phyloP scores from a whole-genome alignment of 2,888 invertebrate genomes.

The Epirrhoe alternata region DNA sequence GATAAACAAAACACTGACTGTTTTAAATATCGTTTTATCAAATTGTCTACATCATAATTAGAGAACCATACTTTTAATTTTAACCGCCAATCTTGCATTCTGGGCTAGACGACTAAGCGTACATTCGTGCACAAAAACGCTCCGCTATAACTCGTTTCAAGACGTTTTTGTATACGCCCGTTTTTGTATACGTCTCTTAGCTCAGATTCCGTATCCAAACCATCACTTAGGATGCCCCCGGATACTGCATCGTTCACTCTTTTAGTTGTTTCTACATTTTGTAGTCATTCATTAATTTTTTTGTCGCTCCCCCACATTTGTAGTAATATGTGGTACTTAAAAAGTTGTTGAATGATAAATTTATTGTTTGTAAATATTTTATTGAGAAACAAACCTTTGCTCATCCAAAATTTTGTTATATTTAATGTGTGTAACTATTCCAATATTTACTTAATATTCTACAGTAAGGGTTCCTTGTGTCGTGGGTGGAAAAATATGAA shows the following conservation, averaged over 20 bases:
- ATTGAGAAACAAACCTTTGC: no score
- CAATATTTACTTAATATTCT: no score
- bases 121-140: conserved; percentile 34
- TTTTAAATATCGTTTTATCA: not conserved
- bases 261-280: not conserved
- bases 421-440: no score
- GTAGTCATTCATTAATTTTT: no score
- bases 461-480: not conserved
- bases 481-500: not conserved
- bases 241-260: not conserved
- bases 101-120: conserved; percentile 32
- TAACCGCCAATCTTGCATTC: conserved; percentile 20
- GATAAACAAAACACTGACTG: not conserved
- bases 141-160: conserved; percentile 38
- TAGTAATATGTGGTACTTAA: no score
- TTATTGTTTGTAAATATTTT: no score
- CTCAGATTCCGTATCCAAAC: conserved; percentile 46
- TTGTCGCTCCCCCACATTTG: no score
- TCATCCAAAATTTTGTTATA: no score
- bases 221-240: conserved; percentile 37
- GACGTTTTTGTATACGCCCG: conserved; percentile 45
- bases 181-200: conserved; percentile 46
- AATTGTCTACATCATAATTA: not conserved
- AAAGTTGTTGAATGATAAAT: no score
- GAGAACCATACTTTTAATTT: not conserved